Conservation (phyloP, 1,140 invertebrate species). For the Aleiodes sp. region DNA sequence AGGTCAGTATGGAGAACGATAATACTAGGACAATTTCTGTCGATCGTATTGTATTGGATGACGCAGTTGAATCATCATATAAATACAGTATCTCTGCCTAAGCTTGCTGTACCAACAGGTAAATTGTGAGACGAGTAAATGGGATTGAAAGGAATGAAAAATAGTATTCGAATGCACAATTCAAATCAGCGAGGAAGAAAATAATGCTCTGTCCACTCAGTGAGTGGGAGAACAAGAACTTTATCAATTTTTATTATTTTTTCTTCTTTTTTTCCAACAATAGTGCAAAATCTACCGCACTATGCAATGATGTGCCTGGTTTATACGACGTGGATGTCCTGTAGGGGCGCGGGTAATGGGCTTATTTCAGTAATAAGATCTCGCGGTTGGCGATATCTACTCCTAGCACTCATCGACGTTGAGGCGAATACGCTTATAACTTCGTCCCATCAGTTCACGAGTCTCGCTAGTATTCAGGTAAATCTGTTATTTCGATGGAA, state of each 20-base stretch:
- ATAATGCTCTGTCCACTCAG: background rate
- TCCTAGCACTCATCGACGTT: conserved; percentile 82
- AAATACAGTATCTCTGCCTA: conserved; percentile 69
- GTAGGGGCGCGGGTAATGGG: conserved; percentile 71
- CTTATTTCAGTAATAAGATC: conserved; percentile 74
- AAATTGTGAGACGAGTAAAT: conserved; percentile 36
- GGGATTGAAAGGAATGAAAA: background rate
- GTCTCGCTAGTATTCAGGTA: conserved; percentile 73
- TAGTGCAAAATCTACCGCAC: conserved; percentile 82
- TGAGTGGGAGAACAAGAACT: background rate
- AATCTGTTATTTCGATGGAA: conserved; percentile 43
- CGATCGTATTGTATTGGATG: conserved; percentile 78
- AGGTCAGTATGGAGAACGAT: conserved; percentile 82
- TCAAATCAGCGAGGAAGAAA: background rate
- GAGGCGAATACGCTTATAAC: conserved; percentile 81
- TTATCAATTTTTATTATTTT: conserved; percentile 19
- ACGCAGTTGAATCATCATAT: conserved; percentile 80
- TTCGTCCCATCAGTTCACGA: conserved; percentile 77
- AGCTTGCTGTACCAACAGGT: conserved; percentile 78
- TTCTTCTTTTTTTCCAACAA: conserved; percentile 42
- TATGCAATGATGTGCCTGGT: conserved; percentile 80
- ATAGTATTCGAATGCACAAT: background rate
- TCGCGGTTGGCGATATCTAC: conserved; percentile 78
- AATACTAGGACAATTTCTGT: conserved; percentile 80
- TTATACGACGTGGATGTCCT: conserved; percentile 80